These are phyloP conservation scores for Caenorhabditis sp. DNA, from an alignment of 2,888 invertebrate species.

Conservation along the genomic window DNA sequence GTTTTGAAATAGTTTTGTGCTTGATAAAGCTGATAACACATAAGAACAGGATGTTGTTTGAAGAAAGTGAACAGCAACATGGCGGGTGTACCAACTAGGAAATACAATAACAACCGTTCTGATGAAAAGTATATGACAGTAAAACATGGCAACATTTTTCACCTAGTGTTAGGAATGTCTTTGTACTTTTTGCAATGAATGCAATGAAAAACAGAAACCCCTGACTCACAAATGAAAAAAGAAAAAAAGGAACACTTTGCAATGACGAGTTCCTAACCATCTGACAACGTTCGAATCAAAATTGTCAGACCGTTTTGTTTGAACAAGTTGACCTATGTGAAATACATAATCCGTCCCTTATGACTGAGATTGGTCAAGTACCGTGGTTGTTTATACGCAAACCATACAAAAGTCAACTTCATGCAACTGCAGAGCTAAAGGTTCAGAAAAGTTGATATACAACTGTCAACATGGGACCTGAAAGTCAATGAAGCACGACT, in stretches of 20 bases:
- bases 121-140: too few species aligned
- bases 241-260: neutral
- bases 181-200: too few species aligned
- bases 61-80: too few species aligned
- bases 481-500: neutral
- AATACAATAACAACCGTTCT: too few species aligned
- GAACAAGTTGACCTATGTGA: slow-evolving; percentile 4
- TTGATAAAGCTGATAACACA: neutral
- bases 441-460: neutral
- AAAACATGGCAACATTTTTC: too few species aligned
- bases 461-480: neutral
- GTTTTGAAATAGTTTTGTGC: neutral
- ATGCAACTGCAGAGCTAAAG: slow-evolving; percentile 7
- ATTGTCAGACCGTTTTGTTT: neutral
- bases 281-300: neutral
- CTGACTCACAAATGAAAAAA: neutral
- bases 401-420: slow-evolving; percentile 4
- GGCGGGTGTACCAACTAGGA: too few species aligned
- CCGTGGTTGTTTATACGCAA: slow-evolving; percentile 4
- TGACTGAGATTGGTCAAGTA: slow-evolving; percentile 7
- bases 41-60: neutral
- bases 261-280: neutral
- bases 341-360: neutral
- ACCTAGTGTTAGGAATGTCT: too few species aligned
- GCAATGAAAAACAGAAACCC: too few species aligned